Evolutionary conservation across 2,888 invertebrate genomes (phyloP), one percentile per base, ranked within the genome.

Genomic region (Ormia ochracea): DNA sequence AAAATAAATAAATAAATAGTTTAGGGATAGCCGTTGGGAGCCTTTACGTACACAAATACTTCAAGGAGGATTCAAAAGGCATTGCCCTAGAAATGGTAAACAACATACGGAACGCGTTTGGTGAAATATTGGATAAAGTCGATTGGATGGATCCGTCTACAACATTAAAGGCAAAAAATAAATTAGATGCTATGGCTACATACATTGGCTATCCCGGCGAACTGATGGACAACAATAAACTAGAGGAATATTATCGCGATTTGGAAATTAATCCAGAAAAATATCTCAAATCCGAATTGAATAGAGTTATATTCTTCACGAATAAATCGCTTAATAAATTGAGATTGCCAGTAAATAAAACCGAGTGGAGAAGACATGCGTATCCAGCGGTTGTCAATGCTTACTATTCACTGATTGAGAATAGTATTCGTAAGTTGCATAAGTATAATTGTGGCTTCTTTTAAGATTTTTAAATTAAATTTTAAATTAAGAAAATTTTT

Each of bases 71-170:
- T 59, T 95, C 96, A 0, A 95, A 96, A 88, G 92, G 93, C 58
- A 94, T 93, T 83, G 97, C 96, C 0, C 89, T 95, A 81, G 95
- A 96, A 88, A 96, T 97, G 96, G 96, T 97, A 0, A 91, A 92
- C 66, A 94, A 96, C 84, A 96, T 98, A 83, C 92, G 95, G 78
- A 90, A 91, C 68, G 94, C 96, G 82, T 98, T 98, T 90, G 92
- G 93, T 78, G 93, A 94, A 83, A 96, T 97, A 28, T 88, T 97
- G 69, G 91, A 92, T 17, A 91, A 93, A 72, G 93, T 97, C n/a
- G 94, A 94, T 50, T 98, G 98, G 98, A 98, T 98, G 98, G 98
- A 98, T 87, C 93, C 93, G 0, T 90, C 91, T 82, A 98, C 98
- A 0, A 93, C 93, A 54, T 89, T 91, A 82, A 93, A 93, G 68